Conservation (phyloP, 1,140 invertebrate genomes). For the Ectropis grisescens region DNA sequence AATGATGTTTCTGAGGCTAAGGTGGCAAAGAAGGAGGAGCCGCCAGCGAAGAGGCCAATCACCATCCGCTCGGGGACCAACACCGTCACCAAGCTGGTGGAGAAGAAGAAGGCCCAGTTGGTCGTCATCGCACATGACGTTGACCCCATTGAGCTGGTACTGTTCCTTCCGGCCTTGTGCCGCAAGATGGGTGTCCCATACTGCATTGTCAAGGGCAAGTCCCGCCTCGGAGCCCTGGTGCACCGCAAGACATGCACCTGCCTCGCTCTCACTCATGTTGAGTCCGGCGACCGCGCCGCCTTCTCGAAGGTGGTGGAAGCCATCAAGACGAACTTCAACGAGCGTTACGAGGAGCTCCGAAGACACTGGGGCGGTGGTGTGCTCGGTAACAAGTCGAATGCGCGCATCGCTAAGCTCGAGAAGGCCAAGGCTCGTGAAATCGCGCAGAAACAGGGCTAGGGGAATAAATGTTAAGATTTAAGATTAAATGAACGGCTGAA, state of each 20-base stretch:
- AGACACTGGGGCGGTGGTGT: constrained; percentile 98
- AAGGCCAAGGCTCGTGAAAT: constrained; percentile 95
- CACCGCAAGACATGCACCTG: constrained; percentile 91
- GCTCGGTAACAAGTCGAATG: constrained; percentile 94
- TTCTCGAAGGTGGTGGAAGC: constrained; percentile 94
- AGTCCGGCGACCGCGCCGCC: constrained; percentile 85
- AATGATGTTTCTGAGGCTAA: no score
- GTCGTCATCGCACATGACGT: constrained; percentile 99
- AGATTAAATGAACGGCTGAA: no score
- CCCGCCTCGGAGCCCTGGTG: constrained; percentile 93
- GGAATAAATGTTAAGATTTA: constrained; percentile 42
- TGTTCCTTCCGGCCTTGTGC: constrained; percentile 97
- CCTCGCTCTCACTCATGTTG: constrained; percentile 89
- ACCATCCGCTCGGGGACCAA: constrained; percentile 93
- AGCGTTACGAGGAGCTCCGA: constrained; percentile 96
- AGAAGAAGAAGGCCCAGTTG: constrained; percentile 98
- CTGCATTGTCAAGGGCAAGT: constrained; percentile 98
- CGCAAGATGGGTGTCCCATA: constrained; percentile 99
- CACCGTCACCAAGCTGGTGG: constrained; percentile 94
- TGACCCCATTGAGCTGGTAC: constrained; percentile 98
- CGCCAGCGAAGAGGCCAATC: constrained; percentile 91
- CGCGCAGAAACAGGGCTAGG: constrained; percentile 85
- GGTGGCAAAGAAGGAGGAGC: constrained; percentile 87
- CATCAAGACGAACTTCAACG: constrained; percentile 98
- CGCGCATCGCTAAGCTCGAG: constrained; percentile 94